Percentiles rank a stretch among this genome's conserved stretches.
Evolutionary conservation across 2,797 vertebrate genomes (phyloP).

Genomic region (Poeciliopsis infans): DNA sequence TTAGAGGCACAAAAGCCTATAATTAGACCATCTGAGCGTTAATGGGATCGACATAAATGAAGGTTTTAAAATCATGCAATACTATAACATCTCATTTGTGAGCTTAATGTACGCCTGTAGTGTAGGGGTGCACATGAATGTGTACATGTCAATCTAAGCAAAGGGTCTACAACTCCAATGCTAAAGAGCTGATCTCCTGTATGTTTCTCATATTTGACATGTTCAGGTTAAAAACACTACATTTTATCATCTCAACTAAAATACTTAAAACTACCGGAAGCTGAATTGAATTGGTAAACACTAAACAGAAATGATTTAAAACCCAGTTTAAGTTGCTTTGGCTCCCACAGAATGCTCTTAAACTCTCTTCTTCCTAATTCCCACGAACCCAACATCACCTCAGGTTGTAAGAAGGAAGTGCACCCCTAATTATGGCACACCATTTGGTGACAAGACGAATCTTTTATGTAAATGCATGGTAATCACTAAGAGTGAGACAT

Average conservation of each 20-base stretch:
- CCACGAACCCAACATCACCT: not conserved
- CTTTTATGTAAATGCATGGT: not conserved
- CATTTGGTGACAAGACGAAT: not conserved
- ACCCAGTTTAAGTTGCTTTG: not conserved
- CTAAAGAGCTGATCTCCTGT: not conserved
- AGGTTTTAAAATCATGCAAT: not conserved
- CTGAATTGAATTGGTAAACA: not conserved
- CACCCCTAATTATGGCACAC: not conserved
- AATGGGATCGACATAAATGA: not conserved
- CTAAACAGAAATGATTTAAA: not conserved
- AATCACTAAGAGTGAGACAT: conserved; percentile 53
- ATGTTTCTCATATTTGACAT: not conserved
- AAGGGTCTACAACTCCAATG: not conserved
- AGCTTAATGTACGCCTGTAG: not conserved
- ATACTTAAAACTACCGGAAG: not conserved
- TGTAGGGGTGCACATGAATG: not conserved
- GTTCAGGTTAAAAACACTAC: not conserved
- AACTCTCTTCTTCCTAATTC: not conserved
- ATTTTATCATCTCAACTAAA: not conserved
- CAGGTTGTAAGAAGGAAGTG: not conserved
- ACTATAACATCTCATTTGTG: not conserved
- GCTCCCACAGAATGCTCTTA: not conserved
- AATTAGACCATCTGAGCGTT: not conserved
- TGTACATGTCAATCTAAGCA: not conserved
- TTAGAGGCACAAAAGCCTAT: not conserved